Percentiles rank a stretch among this genome's conserved stretches.
Conservation (phyloP, 2,113 vertebrate species). For the Hyperoodon ampullatus region DNA sequence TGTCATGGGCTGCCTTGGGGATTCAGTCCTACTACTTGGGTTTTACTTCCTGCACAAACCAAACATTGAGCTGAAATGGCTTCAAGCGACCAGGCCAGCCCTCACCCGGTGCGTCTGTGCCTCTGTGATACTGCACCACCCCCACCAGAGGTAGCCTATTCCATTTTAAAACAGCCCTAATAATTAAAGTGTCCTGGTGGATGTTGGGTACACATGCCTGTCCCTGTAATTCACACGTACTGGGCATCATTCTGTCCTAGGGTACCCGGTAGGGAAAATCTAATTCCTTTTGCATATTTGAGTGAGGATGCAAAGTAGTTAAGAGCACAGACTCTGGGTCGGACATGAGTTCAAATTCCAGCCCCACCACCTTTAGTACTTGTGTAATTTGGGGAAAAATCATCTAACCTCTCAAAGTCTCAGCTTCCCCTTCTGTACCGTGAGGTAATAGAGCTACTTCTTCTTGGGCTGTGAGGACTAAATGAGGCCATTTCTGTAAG, state of each 20-base stretch:
- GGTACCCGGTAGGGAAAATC: not conserved
- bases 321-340: not conserved
- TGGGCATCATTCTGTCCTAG: not conserved
- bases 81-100: not conserved
- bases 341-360: not conserved
- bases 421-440: not conserved
- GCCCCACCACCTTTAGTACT: not conserved
- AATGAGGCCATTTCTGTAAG: not conserved
- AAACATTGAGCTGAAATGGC: not conserved
- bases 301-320: not conserved
- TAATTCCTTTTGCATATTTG: not conserved
- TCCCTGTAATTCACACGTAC: not conserved
- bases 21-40: not conserved
- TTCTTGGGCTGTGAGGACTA: not conserved
- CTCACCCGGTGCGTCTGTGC: rapidly evolving
- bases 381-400: not conserved
- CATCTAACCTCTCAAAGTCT: not conserved
- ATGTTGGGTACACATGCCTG: not conserved
- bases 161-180: not conserved
- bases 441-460: not conserved
- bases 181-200: not conserved
- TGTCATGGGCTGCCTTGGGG: not conserved
- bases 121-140: not conserved
- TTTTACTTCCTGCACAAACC: not conserved
- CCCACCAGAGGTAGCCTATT: not conserved